phyloP scores from a whole-genome alignment of 2,888 invertebrate genomes.

The Melangyna quadrimaculata region DNA sequence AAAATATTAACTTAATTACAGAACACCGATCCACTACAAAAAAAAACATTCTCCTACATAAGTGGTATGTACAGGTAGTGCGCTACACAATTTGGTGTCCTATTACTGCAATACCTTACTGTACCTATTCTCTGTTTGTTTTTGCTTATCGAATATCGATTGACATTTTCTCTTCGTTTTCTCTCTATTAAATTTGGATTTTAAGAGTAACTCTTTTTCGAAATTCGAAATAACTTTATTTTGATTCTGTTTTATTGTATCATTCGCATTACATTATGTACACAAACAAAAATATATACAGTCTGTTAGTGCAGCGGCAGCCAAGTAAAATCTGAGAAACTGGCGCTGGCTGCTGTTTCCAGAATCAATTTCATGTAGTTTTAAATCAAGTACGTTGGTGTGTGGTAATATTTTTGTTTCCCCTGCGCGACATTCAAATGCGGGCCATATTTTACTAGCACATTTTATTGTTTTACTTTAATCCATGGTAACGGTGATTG shows the following conservation, averaged over 20 bases:
- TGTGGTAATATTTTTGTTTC: constrained; percentile 54
- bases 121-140: no score
- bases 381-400: constrained; percentile 57
- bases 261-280: constrained; percentile 49
- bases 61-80: no score
- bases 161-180: constrained; percentile 6
- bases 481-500: neutral
- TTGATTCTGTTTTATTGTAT: constrained; percentile 16
- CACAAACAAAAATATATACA: constrained; percentile 37
- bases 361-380: constrained; percentile 60
- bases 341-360: constrained; percentile 31
- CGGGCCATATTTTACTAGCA: constrained; percentile 35
- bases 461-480: constrained; percentile 30
- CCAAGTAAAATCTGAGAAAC: neutral
- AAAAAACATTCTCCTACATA: no score
- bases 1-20: no score
- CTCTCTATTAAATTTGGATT: neutral
- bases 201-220: constrained; percentile 42
- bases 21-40: no score
- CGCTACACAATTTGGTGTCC: neutral
- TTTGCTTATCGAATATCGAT: neutral
- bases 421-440: constrained; percentile 36
- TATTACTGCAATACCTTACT: neutral
- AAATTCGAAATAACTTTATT: constrained; percentile 40
- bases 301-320: constrained; percentile 45